Conservation (phyloP, 2,797 vertebrate genomes). For the Streptopelia turtur region DNA sequence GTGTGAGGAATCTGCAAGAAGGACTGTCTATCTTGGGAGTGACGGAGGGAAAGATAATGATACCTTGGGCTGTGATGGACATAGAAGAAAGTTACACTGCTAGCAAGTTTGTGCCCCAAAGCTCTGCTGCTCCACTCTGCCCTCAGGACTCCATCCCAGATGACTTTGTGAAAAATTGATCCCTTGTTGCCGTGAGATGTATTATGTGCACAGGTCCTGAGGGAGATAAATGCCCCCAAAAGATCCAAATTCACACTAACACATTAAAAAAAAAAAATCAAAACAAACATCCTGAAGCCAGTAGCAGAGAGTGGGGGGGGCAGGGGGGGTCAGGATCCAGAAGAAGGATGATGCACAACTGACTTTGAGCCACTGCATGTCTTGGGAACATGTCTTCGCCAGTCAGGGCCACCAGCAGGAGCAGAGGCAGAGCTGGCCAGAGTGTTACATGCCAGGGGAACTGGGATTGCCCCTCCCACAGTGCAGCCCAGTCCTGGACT, state of each 20-base stretch:
- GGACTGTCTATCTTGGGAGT: not conserved
- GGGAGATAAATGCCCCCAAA: not conserved
- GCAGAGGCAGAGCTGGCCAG: not conserved
- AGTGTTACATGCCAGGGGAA: not conserved
- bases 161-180: not conserved
- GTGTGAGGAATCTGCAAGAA: not conserved
- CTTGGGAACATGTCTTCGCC: not conserved
- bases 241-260: not conserved
- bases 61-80: not conserved
- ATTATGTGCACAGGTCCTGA: not conserved
- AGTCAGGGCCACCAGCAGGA: not conserved
- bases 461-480: not conserved
- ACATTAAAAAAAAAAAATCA: too few species aligned
- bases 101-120: not conserved
- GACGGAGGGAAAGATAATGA: not conserved
- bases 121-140: not conserved
- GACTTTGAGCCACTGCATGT: not conserved
- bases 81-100: not conserved
- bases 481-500: not conserved
- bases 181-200: not conserved
- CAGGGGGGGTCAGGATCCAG: not conserved
- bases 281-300: not conserved
- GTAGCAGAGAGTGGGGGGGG: not conserved
- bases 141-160: not conserved
- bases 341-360: not conserved